These are phyloP conservation scores for Fregetta grallaria DNA, from an alignment of 2,113 vertebrate genomes.

Conservation along the genomic window DNA sequence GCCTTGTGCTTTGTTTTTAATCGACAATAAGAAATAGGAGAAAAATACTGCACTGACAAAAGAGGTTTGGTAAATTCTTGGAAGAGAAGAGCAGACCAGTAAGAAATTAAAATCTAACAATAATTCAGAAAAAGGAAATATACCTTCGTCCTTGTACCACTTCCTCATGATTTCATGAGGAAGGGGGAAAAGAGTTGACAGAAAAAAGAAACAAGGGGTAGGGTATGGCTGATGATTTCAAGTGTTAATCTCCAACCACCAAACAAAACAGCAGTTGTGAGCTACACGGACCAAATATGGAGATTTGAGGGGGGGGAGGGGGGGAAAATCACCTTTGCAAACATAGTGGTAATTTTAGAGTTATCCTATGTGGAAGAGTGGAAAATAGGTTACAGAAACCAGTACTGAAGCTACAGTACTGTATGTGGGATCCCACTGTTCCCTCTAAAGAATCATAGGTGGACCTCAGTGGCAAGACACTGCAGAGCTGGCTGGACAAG, in stretches of 20 bases:
- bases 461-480: background rate
- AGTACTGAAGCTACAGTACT: background rate
- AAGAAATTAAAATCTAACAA: background rate
- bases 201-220: background rate
- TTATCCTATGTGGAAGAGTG: background rate
- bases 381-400: background rate
- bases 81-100: background rate
- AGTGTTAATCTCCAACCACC: background rate
- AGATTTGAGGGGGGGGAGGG: no score
- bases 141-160: background rate
- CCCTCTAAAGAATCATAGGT: background rate
- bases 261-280: background rate
- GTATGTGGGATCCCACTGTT: background rate
- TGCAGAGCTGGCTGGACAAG: background rate
- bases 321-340: no score
- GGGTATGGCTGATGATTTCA: background rate
- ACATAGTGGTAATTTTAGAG: background rate
- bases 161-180: background rate
- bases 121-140: background rate
- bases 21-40: background rate
- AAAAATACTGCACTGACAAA: background rate
- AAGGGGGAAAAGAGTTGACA: background rate
- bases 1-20: background rate
- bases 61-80: background rate
- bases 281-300: background rate